These are phyloP conservation scores for Sisor rabdophorus DNA, from an alignment of 2,113 vertebrate genomes.

Conservation along the genomic window DNA sequence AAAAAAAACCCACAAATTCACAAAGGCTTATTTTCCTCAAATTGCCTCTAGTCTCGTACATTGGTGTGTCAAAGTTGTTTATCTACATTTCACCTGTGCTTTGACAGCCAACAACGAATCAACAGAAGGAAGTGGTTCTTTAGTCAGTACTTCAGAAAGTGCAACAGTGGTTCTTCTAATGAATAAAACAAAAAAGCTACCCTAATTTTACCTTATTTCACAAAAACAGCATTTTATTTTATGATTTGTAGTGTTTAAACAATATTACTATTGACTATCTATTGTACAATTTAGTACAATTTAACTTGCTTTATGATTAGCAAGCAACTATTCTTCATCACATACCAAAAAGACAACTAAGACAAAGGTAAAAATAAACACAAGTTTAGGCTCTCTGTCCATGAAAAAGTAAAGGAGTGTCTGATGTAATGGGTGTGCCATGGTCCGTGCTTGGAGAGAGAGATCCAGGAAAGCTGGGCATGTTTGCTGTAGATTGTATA, in stretches of 20 bases:
- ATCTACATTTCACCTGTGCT: neutral
- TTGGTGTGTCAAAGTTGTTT: neutral
- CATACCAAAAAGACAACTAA: neutral
- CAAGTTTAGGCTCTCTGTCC: slow-evolving; percentile 23
- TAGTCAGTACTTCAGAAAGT: slow-evolving; percentile 7
- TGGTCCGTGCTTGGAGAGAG: slow-evolving; percentile 76
- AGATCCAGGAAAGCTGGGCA: slow-evolving; percentile 69
- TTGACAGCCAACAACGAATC: neutral
- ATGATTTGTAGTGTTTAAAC: neutral
- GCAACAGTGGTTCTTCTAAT: slow-evolving; percentile 22
- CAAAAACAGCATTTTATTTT: neutral
- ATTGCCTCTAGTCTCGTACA: neutral
- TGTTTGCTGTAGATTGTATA: slow-evolving; percentile 45
- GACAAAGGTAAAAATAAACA: neutral
- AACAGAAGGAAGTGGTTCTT: neutral
- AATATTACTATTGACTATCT: neutral
- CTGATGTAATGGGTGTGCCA: slow-evolving; percentile 74
- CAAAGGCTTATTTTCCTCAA: neutral
- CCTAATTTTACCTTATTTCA: neutral
- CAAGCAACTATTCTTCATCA: neutral
- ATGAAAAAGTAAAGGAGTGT: slow-evolving; percentile 74
- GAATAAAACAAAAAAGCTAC: neutral
- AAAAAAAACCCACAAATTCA: neutral
- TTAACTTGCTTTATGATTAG: neutral
- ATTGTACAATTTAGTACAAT: neutral